These are phyloP conservation scores for Chelonus formosanus DNA, from an alignment of 2,888 invertebrate genomes.

Conservation along the genomic window DNA sequence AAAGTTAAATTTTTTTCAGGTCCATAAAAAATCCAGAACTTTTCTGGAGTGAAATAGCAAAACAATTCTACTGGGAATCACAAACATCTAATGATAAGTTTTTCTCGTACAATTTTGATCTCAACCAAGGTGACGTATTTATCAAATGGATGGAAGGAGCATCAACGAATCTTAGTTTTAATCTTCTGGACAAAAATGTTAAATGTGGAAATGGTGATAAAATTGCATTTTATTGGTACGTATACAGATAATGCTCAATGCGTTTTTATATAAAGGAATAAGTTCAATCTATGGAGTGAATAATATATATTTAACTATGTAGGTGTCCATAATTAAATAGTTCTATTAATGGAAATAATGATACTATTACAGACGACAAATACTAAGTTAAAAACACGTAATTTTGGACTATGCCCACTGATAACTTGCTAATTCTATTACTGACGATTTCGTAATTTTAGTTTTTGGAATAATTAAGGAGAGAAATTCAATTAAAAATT, in stretches of 20 bases:
- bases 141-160: constrained; percentile 96
- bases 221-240: constrained; percentile 95
- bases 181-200: constrained; percentile 91
- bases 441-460: too few relatives aligned
- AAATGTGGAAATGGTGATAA: constrained; percentile 88
- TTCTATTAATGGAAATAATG: too few relatives aligned
- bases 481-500: too few relatives aligned
- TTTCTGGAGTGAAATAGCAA: constrained; percentile 95
- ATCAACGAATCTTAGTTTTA: constrained; percentile 95
- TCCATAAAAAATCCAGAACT: constrained; percentile 88
- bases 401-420: too few relatives aligned
- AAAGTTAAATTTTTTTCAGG: constrained; percentile 44
- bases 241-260: background rate
- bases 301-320: too few relatives aligned
- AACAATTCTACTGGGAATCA: constrained; percentile 92
- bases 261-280: background rate
- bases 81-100: constrained; percentile 79
- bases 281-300: too few relatives aligned
- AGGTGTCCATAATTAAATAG: too few relatives aligned
- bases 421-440: too few relatives aligned
- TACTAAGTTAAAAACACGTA: too few relatives aligned
- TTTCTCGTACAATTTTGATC: constrained; percentile 90
- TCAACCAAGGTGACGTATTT: constrained; percentile 86
- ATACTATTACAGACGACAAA: too few relatives aligned
- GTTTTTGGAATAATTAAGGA: too few relatives aligned